These are phyloP conservation scores for Malacosoma neustria DNA, from an alignment of 2,888 invertebrate genomes.

Conservation along the genomic window DNA sequence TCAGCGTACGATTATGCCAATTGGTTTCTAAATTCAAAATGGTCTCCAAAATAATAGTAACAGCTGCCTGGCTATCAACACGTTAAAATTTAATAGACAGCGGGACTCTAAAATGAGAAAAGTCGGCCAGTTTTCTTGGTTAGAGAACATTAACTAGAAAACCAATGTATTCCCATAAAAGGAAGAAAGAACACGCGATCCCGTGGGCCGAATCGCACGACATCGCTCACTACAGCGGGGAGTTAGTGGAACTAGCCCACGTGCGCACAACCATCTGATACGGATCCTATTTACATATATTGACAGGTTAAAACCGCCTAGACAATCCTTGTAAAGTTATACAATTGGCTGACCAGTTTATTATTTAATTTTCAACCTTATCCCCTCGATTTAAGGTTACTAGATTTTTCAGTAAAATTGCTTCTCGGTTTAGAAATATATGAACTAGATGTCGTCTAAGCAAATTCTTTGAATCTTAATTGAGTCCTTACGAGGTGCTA, in stretches of 20 bases:
- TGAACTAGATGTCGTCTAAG: neutral
- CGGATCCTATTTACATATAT: slow-evolving; percentile 56
- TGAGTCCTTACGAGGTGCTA: slow-evolving; percentile 62
- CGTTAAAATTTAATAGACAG: too few relatives aligned
- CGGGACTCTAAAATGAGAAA: too few relatives aligned
- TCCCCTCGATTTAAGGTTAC: neutral
- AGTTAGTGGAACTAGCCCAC: slow-evolving; percentile 51
- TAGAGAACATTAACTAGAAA: slow-evolving; percentile 7
- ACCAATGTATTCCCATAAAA: slow-evolving; percentile 1
- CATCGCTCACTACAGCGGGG: slow-evolving; percentile 60
- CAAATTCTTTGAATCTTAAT: slow-evolving; percentile 46
- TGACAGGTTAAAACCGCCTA: slow-evolving; percentile 52
- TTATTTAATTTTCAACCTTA: slow-evolving; percentile 5
- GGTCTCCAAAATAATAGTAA: too few relatives aligned
- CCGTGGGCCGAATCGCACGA: slow-evolving; percentile 60
- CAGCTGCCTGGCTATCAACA: too few relatives aligned
- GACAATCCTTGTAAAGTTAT: slow-evolving; percentile 19
- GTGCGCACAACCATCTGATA: slow-evolving; percentile 53
- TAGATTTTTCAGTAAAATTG: neutral
- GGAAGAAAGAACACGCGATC: slow-evolving; percentile 18
- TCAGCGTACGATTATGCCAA: too few relatives aligned
- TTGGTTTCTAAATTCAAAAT: too few relatives aligned
- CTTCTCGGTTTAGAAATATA: neutral
- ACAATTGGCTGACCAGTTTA: slow-evolving; percentile 15
- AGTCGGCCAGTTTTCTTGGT: too few relatives aligned